Evolutionary conservation across 1,140 invertebrate species (phyloP).

Genomic region (Holotrichia oblita): DNA sequence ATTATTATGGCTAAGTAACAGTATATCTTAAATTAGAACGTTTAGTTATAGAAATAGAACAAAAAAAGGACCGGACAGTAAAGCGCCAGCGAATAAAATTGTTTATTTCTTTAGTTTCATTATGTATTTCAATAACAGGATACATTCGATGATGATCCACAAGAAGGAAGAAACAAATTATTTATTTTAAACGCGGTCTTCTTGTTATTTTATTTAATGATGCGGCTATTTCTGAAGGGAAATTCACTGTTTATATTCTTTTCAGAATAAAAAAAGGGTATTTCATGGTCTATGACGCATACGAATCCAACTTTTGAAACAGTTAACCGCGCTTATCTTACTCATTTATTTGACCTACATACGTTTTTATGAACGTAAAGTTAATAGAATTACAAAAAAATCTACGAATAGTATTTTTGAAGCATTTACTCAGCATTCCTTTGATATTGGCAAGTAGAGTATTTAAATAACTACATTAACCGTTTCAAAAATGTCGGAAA

Average conservation of each 20-base stretch:
- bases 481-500: background rate
- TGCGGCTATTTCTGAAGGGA: background rate
- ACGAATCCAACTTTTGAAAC: background rate
- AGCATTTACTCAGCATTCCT: background rate
- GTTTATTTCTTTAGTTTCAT: constrained; percentile 5
- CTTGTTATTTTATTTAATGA: constrained; percentile 17
- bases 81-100: constrained; percentile 16
- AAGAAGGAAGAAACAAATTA: constrained; percentile 4
- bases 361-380: background rate
- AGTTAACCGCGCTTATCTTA: background rate
- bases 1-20: too few relatives aligned
- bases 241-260: constrained; percentile 11
- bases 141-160: background rate
- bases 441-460: background rate
- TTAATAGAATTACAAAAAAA: background rate
- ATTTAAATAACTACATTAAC: background rate
- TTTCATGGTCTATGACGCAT: constrained; percentile 2
- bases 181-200: constrained; percentile 8
- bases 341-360: background rate
- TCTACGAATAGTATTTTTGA: background rate
- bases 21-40: background rate
- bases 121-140: constrained; percentile 9
- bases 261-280: background rate
- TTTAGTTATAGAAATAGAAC: background rate
- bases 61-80: background rate